Evolutionary conservation across 2,113 vertebrate genomes (phyloP).

Genomic region (Xyliphius kryptos): DNA sequence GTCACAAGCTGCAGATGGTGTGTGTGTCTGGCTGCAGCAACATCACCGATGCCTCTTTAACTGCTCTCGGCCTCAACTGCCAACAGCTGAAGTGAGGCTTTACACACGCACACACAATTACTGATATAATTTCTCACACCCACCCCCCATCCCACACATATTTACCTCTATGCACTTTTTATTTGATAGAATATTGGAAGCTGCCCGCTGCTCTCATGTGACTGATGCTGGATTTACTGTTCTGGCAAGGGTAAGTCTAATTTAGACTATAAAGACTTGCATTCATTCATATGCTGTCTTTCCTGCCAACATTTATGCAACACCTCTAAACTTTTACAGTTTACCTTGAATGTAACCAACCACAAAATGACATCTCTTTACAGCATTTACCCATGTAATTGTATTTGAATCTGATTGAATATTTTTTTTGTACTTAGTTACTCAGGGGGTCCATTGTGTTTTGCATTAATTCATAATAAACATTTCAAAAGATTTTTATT

Average conservation of each 20-base stretch:
- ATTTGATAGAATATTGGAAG: slow-evolving; percentile 87
- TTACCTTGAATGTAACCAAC: neutral
- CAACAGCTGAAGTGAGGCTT: slow-evolving; percentile 77
- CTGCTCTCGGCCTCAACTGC: slow-evolving; percentile 95
- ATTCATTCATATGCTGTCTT: neutral
- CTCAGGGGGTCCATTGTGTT: no score
- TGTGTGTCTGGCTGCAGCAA: slow-evolving; percentile 96
- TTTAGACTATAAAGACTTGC: neutral
- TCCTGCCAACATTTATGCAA: neutral
- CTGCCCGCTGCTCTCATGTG: slow-evolving; percentile 94
- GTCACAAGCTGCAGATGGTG: slow-evolving; percentile 92
- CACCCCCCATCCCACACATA: no score
- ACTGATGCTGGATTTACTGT: slow-evolving; percentile 96
- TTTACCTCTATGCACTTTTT: slow-evolving; percentile 11
- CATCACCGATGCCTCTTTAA: slow-evolving; percentile 96
- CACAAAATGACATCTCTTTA: no score
- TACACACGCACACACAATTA: neutral
- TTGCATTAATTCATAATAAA: no score
- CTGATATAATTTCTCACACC: neutral
- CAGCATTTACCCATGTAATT: no score
- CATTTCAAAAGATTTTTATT: no score
- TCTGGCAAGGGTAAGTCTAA: slow-evolving; percentile 84
- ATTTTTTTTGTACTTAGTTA: no score
- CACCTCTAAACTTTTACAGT: no score
- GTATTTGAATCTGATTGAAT: no score